These are phyloP conservation scores for Caprella mutica DNA, from an alignment of 2,888 invertebrate genomes.

Conservation along the genomic window DNA sequence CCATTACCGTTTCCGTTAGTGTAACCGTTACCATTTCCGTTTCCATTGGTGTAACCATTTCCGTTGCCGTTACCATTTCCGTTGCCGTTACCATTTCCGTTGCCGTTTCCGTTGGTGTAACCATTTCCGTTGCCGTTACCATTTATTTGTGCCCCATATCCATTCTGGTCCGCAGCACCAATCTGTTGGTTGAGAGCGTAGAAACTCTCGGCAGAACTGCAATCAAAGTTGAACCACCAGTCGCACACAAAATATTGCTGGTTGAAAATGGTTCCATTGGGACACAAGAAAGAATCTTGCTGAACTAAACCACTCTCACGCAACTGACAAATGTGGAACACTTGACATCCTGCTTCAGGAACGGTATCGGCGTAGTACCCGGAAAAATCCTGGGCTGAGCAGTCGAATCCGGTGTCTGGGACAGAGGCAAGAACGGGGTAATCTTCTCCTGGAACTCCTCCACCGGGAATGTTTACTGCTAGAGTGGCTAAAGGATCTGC, in stretches of 20 bases:
- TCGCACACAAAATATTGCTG: slow-evolving; percentile 55
- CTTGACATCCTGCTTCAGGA: slow-evolving; percentile 14
- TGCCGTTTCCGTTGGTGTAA: not conserved
- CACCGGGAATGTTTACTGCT: slow-evolving; percentile 15
- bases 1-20: slow-evolving; percentile 12
- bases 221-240: slow-evolving; percentile 58
- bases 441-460: slow-evolving; percentile 18
- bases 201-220: slow-evolving; percentile 45
- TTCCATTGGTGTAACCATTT: not conserved
- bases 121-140: slow-evolving; percentile 7
- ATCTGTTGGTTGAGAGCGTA: slow-evolving; percentile 43
- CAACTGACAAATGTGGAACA: slow-evolving; percentile 20
- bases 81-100: not conserved
- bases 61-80: slow-evolving; percentile 6
- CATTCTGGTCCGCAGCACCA: not conserved
- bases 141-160: not conserved
- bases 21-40: slow-evolving; percentile 2
- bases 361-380: slow-evolving; percentile 19
- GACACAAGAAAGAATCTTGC: slow-evolving; percentile 50
- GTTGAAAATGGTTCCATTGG: slow-evolving; percentile 57
- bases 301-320: slow-evolving; percentile 3
- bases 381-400: not conserved
- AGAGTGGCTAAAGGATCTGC: slow-evolving; percentile 1
- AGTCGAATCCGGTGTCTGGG: slow-evolving; percentile 16
- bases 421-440: slow-evolving; percentile 16